Percentiles rank a stretch among this genome's conserved stretches.
Evolutionary conservation across 2,888 invertebrate species (phyloP).

Genomic region (Catocala sponsa): DNA sequence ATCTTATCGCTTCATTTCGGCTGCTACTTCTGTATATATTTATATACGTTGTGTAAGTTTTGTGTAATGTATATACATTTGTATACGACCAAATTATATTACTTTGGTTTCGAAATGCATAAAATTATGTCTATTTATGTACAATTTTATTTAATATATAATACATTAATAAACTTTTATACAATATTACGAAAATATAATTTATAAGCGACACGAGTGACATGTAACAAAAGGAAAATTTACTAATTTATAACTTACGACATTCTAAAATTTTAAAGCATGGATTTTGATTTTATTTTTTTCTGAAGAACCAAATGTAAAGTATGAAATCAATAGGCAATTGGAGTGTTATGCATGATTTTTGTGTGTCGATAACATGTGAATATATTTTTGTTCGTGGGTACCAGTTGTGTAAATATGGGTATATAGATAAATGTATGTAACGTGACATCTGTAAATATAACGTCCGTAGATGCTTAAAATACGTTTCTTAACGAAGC

Average conservation of each 20-base stretch:
- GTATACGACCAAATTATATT: constrained; percentile 67
- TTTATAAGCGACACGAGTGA: constrained; percentile 25
- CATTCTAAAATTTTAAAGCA: constrained; percentile 29
- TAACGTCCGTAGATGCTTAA: no score
- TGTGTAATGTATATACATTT: constrained; percentile 47
- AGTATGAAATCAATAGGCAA: constrained; percentile 20
- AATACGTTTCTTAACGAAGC: no score
- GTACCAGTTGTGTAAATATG: constrained; percentile 13
- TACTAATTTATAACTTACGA: constrained; percentile 12
- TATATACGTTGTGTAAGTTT: constrained; percentile 55
- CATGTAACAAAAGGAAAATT: constrained; percentile 24
- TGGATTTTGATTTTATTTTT: constrained; percentile 28
- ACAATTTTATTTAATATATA: constrained; percentile 22
- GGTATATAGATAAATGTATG: constrained; percentile 18
- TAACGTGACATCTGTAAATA: constrained; percentile 1
- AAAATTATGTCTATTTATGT: constrained; percentile 15
- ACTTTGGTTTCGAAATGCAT: constrained; percentile 60
- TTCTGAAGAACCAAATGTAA: constrained; percentile 1
- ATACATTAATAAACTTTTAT: constrained; percentile 10
- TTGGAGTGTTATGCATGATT: constrained; percentile 45
- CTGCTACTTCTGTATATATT: constrained; percentile 69
- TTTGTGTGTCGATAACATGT: constrained; percentile 43
- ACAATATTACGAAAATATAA: constrained; percentile 19
- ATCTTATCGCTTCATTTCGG: constrained; percentile 72
- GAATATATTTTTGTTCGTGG: constrained; percentile 3